phyloP scores from a whole-genome alignment of 2,113 vertebrate species.

The Scytalopus superciliaris region DNA sequence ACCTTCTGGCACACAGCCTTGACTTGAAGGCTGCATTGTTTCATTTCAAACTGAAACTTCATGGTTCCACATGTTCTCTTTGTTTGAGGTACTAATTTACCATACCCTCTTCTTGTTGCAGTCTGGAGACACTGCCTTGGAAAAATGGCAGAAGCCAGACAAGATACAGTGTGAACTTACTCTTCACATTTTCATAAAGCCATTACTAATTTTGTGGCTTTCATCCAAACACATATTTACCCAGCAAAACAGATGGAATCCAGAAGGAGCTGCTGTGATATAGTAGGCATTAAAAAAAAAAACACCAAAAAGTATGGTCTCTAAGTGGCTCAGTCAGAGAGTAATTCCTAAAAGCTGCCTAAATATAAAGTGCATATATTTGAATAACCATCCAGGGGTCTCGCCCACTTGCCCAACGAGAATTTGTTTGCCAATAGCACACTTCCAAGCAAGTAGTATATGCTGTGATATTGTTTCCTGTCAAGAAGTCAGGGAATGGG shows the following conservation, averaged over 20 bases:
- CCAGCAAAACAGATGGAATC: background rate
- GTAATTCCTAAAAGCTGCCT: background rate
- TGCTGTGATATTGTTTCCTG: background rate
- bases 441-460: background rate
- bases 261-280: background rate
- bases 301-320: background rate
- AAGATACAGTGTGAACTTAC: background rate
- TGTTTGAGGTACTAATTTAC: conserved; percentile 12
- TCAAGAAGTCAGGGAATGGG: background rate
- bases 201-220: conserved; percentile 33
- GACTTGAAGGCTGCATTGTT: conserved; percentile 16
- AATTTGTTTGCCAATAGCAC: background rate
- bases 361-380: background rate
- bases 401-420: background rate
- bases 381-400: background rate
- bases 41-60: conserved; percentile 42
- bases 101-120: background rate
- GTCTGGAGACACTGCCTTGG: background rate
- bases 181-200: background rate
- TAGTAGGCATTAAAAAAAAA: background rate
- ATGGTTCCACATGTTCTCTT: background rate
- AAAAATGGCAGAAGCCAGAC: background rate
- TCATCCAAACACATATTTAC: conserved; percentile 18
- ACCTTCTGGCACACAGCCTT: background rate
- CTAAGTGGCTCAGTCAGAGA: background rate